Evolutionary conservation across 2,113 vertebrate genomes (phyloP).

Genomic region (Megaceryle torquata): DNA sequence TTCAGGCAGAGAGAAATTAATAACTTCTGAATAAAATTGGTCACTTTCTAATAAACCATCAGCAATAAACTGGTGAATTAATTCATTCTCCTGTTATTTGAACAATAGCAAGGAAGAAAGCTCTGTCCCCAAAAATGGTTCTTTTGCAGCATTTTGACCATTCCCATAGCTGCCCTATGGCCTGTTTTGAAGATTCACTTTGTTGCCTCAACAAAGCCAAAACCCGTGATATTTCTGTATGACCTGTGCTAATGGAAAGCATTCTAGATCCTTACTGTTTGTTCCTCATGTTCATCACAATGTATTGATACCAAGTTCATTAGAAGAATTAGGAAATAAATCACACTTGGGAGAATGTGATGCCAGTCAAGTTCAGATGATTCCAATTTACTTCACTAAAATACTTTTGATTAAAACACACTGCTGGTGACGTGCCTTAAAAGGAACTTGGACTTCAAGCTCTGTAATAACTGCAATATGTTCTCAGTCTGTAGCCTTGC

Average conservation of each 20-base stretch:
- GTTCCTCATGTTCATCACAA: not conserved
- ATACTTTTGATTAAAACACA: conserved; percentile 29
- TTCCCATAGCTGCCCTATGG: not conserved
- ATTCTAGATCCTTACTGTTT: not conserved
- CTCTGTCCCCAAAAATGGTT: not conserved
- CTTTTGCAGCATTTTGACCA: not conserved
- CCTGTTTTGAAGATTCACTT: not conserved
- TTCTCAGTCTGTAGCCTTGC: not conserved
- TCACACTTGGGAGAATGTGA: not conserved
- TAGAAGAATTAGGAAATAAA: conserved; percentile 28
- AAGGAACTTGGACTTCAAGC: conserved; percentile 50
- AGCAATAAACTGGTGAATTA: not conserved
- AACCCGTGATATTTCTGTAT: not conserved
- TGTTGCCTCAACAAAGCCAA: not conserved
- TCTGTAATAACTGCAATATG: conserved; percentile 54
- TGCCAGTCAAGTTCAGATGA: conserved; percentile 19
- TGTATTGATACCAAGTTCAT: not conserved
- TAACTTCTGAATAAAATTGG: not conserved
- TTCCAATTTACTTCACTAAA: conserved; percentile 49
- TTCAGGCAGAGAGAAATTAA: not conserved
- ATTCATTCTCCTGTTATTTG: not conserved
- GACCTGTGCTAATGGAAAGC: not conserved
- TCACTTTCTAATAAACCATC: not conserved
- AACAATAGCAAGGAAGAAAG: not conserved
- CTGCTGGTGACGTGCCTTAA: conserved; percentile 37